phyloP scores from a whole-genome alignment of 1,140 invertebrate species.

The Tenebrio molitor region DNA sequence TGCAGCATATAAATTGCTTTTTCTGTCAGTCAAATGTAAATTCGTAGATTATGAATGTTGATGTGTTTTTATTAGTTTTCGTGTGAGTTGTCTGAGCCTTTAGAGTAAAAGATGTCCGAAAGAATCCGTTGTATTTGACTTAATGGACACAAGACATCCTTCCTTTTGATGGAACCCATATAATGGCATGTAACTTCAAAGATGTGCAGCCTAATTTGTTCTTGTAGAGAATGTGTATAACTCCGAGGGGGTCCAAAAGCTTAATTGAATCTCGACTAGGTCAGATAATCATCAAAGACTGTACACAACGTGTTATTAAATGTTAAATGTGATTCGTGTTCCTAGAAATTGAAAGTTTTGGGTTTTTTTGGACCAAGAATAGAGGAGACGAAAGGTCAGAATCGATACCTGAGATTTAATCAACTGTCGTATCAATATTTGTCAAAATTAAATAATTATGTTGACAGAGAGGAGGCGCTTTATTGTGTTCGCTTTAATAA shows the following conservation, averaged over 20 bases:
- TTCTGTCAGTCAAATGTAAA: slow-evolving; percentile 3
- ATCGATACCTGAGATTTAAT: slow-evolving; percentile 42
- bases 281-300: slow-evolving; percentile 28
- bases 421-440: slow-evolving; percentile 43
- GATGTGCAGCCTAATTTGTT: slow-evolving; percentile 32
- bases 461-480: slow-evolving; percentile 32
- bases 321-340: slow-evolving; percentile 18
- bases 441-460: slow-evolving; percentile 42
- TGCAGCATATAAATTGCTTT: slow-evolving; percentile 41
- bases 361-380: not conserved
- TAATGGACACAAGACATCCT: not conserved
- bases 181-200: slow-evolving; percentile 29
- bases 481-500: slow-evolving; percentile 44
- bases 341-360: not conserved
- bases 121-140: not conserved
- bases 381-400: not conserved
- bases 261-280: slow-evolving; percentile 38
- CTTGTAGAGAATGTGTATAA: slow-evolving; percentile 24
- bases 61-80: slow-evolving; percentile 14
- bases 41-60: slow-evolving; percentile 13
- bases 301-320: slow-evolving; percentile 11
- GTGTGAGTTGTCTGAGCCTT: too few species aligned
- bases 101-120: too few species aligned
- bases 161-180: slow-evolving; percentile 41
- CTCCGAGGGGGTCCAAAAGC: slow-evolving; percentile 15